These are phyloP conservation scores for Oikopleura dioica DNA, from an alignment of 23 tunicate genomes.

Conservation along the genomic window DNA sequence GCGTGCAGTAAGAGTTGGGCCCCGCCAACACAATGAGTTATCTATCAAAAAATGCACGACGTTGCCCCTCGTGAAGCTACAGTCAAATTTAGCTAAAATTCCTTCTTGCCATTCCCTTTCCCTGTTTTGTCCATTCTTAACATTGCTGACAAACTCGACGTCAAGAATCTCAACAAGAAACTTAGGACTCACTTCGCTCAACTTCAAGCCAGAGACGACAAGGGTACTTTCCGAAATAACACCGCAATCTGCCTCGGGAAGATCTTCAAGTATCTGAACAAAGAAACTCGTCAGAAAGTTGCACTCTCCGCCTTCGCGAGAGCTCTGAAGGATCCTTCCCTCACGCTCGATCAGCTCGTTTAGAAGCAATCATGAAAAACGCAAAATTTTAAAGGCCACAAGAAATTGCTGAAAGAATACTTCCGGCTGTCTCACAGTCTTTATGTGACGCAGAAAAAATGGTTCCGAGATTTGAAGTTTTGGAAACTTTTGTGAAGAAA, in stretches of 20 bases:
- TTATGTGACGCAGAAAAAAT: background rate
- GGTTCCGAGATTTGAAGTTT: too few species aligned
- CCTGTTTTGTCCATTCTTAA: slow-evolving; percentile 75
- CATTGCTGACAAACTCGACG: slow-evolving; percentile 70
- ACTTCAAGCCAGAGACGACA: slow-evolving; percentile 86
- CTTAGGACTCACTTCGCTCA: slow-evolving; percentile 96
- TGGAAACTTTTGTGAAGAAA: too few species aligned
- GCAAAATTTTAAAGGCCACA: background rate
- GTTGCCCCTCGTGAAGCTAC: too few species aligned
- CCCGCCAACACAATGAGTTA: too few species aligned
- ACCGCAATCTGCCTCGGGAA: slow-evolving; percentile 96
- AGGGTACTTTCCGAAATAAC: slow-evolving; percentile 98
- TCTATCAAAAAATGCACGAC: too few species aligned
- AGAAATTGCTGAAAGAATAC: background rate
- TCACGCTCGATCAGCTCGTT: slow-evolving; percentile 71
- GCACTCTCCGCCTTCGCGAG: slow-evolving; percentile 54
- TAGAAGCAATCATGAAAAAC: slow-evolving; percentile 51
- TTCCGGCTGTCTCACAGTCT: background rate
- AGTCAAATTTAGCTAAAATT: too few species aligned
- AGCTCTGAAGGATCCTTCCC: slow-evolving; percentile 99
- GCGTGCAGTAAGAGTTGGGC: too few species aligned
- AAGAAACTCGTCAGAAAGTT: slow-evolving; percentile 21
- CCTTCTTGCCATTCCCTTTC: too few species aligned
- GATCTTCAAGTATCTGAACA: slow-evolving; percentile 42
- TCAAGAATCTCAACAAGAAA: slow-evolving; percentile 75